phyloP scores from a whole-genome alignment of 35 echinoderm and acorn worm species.

The Holothuria glaberrima region DNA sequence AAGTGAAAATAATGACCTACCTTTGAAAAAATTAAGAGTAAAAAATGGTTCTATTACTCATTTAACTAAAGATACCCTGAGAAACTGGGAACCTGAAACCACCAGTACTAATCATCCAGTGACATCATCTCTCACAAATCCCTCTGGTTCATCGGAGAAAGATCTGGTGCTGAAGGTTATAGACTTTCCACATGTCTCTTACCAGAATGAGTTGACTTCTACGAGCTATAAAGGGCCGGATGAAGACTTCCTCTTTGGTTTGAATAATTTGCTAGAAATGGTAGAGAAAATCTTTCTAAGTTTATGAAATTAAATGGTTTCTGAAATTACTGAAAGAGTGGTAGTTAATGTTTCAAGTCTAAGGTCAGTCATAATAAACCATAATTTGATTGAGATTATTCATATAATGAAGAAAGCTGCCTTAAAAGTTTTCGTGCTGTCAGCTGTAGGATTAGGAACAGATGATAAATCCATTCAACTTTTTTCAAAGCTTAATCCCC shows the following conservation, averaged over 20 bases:
- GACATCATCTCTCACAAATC: background rate
- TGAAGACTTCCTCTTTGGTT: conserved; percentile 57
- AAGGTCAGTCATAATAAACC: too few relatives aligned
- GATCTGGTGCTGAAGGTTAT: conserved; percentile 66
- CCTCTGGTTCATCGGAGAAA: background rate
- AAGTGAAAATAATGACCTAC: background rate
- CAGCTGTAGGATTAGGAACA: too few relatives aligned
- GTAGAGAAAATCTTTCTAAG: conserved; percentile 15
- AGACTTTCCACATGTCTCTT: conserved; percentile 60
- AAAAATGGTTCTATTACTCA: background rate
- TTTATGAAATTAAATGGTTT: background rate
- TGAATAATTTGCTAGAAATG: conserved; percentile 59
- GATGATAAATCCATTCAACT: too few relatives aligned
- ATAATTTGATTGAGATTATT: too few relatives aligned
- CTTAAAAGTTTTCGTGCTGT: too few relatives aligned
- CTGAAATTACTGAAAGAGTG: too few relatives aligned
- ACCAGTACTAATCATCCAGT: background rate
- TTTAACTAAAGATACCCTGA: background rate
- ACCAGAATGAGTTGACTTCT: conserved; percentile 3
- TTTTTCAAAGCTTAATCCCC: too few relatives aligned
- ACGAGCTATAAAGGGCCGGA: conserved; percentile 49
- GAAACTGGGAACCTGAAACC: background rate
- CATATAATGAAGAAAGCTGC: too few relatives aligned
- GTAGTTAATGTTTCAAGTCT: too few relatives aligned
- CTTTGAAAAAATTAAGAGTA: background rate